Evolutionary conservation across 2,797 vertebrate species (phyloP), one percentile per base, ranked within the genome.

Genomic region (Sebastes hubbsi): DNA sequence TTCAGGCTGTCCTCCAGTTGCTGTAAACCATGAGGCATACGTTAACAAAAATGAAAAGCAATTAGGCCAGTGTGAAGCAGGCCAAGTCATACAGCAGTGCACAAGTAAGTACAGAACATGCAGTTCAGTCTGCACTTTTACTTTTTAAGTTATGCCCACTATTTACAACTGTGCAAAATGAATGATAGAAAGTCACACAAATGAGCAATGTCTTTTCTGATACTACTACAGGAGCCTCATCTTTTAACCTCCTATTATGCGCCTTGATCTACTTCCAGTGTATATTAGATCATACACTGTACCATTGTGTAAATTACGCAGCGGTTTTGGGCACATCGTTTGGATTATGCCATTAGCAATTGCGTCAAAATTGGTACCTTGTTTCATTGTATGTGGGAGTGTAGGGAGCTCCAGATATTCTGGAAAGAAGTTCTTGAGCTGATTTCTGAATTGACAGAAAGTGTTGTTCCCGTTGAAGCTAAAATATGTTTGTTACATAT

Each of bases 1-100:
- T 97, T 95, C 89, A 99, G 94, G 81, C 98, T 99, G 89, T 95
- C 98, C 77, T 97, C 96, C 72, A 99, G 93, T 97, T 99, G 97
- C 98, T 99, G 85, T 58, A 61, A 49, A 77, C 75, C 16, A 89
- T 2, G 24, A 82, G 16, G 38, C 46, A 80, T 0, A 52, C 1
- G 6, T 75, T 65, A 81, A 55, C 30, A 32, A 75, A 18, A 68
- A 69, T 10, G 20, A 11, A 49, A 62, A 72, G 27, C 13, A 59
- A 72, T 74, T 67, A 52, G 49, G 49, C 20, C 49, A 78, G 54
- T 71, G 25, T 64, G 55, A 67, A 22, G 24, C 4, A 10, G 9
- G 2, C n/a, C 18, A 77, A 34, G 46, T 65, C 20, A 4, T 14
- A 58, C 24, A 52, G 7, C 24, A 14, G 61, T 32, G 29, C 32